These are phyloP conservation scores for Nannoperca obscura DNA, from an alignment of 2,797 vertebrate species.

Conservation along the genomic window DNA sequence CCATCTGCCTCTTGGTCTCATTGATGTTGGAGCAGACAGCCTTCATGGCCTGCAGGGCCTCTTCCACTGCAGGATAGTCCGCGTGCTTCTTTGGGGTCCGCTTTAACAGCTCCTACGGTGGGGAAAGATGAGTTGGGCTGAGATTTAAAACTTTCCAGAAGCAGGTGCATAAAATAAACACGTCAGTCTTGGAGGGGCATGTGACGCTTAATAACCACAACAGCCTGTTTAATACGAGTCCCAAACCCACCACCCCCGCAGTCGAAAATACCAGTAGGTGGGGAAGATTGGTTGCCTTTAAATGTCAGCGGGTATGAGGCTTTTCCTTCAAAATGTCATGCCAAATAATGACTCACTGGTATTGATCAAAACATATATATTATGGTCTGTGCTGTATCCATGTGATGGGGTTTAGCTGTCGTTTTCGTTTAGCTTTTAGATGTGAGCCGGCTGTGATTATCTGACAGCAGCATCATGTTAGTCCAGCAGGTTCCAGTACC, in stretches of 20 bases:
- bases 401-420: neutral
- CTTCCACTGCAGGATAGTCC: conserved; percentile 94
- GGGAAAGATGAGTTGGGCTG: neutral
- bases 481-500: conserved; percentile 79
- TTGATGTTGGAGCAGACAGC: conserved; percentile 98
- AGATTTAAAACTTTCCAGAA: conserved; percentile 10
- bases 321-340: neutral
- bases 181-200: neutral
- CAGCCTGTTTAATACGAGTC: neutral
- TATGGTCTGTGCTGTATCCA: neutral
- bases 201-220: conserved; percentile 19
- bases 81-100: conserved; percentile 95
- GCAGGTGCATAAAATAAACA: neutral
- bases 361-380: neutral
- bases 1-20: conserved; percentile 99
- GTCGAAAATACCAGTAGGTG: neutral
- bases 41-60: conserved; percentile 97
- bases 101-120: conserved; percentile 92
- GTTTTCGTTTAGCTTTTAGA: neutral
- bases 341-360: neutral
- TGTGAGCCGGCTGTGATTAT: neutral
- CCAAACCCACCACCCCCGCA: neutral
- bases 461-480: neutral
- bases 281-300: conserved; percentile 2
- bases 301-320: neutral